These are phyloP conservation scores for Meloidogyne hapla DNA, from an alignment of 1,140 invertebrate genomes.

Conservation along the genomic window DNA sequence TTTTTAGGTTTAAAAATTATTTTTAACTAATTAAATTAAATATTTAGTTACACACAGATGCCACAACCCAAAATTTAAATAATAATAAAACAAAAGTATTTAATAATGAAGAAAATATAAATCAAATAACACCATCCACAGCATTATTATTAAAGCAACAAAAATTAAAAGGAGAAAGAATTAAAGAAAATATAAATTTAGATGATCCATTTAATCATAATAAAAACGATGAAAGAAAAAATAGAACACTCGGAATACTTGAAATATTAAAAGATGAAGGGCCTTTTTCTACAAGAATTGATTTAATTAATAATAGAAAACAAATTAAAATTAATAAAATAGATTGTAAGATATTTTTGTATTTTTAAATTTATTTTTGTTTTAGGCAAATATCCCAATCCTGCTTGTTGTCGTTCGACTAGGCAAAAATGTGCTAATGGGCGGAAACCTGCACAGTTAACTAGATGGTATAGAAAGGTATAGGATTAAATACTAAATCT, in stretches of 20 bases:
- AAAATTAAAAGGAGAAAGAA: background rate
- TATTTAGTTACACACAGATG: background rate
- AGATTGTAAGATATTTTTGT: background rate
- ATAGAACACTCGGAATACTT: background rate
- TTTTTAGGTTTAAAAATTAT: background rate
- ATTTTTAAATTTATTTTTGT: background rate
- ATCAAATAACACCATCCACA: too few relatives aligned
- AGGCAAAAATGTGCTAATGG: background rate
- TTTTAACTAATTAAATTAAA: conserved; percentile 5
- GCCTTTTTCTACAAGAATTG: background rate
- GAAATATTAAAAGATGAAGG: background rate
- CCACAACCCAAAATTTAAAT: background rate
- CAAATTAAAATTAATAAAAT: conserved; percentile 3
- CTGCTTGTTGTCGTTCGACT: background rate
- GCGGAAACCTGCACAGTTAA: background rate
- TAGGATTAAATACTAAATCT: too few relatives aligned
- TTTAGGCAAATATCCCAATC: background rate
- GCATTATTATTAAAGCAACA: too few relatives aligned
- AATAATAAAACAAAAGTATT: background rate
- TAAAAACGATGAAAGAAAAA: background rate
- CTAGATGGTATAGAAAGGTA: background rate
- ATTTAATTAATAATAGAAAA: background rate
- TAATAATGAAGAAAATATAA: background rate
- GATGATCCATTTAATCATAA: background rate
- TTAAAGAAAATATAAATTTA: background rate